phyloP scores from a whole-genome alignment of 2,113 vertebrate genomes.

The Buteo buteo region DNA sequence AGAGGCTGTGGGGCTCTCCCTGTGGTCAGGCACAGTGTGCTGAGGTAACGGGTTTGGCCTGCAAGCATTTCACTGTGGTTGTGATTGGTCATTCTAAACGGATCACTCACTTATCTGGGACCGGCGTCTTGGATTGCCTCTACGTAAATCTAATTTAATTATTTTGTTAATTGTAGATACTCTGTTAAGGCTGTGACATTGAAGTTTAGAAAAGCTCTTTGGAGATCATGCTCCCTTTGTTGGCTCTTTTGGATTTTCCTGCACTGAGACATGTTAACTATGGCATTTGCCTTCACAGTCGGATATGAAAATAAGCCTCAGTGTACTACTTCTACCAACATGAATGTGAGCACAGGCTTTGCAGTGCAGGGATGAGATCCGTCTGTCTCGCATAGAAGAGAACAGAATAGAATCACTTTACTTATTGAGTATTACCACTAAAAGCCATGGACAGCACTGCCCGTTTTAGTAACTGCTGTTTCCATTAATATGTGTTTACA shows the following conservation, averaged over 20 bases:
- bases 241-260: not conserved
- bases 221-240: not conserved
- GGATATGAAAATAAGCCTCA: not conserved
- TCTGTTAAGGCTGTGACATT: not conserved
- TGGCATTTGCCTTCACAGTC: fast-evolving
- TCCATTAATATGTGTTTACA: not conserved
- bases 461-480: not conserved
- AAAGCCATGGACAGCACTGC: not conserved
- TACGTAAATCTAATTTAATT: not conserved
- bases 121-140: not conserved
- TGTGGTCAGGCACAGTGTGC: not conserved
- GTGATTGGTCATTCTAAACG: not conserved
- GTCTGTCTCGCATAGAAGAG: not conserved
- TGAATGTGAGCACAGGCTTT: not conserved
- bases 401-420: not conserved
- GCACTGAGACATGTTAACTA: not conserved
- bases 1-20: fast-evolving
- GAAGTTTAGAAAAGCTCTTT: not conserved
- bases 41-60: not conserved
- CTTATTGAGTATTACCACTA: not conserved
- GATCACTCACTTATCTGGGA: not conserved
- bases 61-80: not conserved
- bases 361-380: not conserved
- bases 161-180: not conserved
- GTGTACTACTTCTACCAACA: not conserved